A percentile compares a stretch with the other conserved stretches of the same genome.
These are phyloP conservation scores for Drosophila mayri DNA, from an alignment of 1,140 invertebrate genomes.

Conservation along the genomic window DNA sequence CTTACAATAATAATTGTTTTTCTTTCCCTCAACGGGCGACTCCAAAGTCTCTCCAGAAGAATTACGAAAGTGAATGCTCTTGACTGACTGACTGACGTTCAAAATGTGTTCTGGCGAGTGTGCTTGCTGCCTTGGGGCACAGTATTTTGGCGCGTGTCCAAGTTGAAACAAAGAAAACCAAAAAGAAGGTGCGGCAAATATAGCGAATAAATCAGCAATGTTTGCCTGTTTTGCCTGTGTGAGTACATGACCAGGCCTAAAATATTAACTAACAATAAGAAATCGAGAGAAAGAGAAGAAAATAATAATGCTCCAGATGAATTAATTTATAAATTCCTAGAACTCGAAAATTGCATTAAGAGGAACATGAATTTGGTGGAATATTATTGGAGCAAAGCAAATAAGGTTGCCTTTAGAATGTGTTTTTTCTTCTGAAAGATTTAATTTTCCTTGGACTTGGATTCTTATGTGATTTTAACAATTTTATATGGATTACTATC, in stretches of 20 bases:
- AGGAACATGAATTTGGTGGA: background rate
- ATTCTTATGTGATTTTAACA: no score
- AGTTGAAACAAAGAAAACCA: conserved; percentile 45
- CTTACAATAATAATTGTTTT: conserved; percentile 2
- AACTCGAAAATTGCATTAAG: background rate
- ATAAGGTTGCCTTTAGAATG: background rate
- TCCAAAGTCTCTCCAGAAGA: background rate
- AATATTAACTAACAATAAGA: conserved; percentile 11
- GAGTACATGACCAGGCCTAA: conserved; percentile 19
- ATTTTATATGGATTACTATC: no score
- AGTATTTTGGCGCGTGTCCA: conserved; percentile 69
- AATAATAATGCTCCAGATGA: conserved; percentile 2
- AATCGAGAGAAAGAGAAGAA: background rate
- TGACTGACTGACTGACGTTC: conserved; percentile 28
- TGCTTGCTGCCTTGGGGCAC: conserved; percentile 34
- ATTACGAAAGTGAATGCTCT: conserved; percentile 20
- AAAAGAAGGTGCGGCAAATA: conserved; percentile 29
- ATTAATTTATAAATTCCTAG: conserved; percentile 6
- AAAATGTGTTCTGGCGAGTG: conserved; percentile 21
- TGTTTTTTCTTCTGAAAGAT: background rate
- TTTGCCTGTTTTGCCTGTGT: conserved; percentile 2
- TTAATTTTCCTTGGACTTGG: background rate
- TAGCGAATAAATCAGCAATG: conserved; percentile 38
- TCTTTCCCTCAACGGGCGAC: background rate
- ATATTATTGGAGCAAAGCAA: background rate